These are phyloP conservation scores for Tragelaphus eurycerus DNA, from an alignment of 2,797 vertebrate species.

Conservation along the genomic window DNA sequence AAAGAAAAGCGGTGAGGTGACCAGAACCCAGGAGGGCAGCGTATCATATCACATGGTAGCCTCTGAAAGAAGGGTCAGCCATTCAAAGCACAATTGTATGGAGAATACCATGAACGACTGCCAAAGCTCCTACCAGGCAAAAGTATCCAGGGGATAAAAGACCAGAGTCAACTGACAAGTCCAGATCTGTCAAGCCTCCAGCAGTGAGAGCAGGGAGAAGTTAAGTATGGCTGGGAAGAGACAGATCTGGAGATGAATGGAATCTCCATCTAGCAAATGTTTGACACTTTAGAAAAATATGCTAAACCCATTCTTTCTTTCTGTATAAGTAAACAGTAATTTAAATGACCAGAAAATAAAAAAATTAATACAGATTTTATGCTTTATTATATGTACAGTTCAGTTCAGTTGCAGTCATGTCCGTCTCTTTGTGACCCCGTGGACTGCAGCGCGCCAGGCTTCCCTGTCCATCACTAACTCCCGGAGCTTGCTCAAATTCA, in stretches of 20 bases:
- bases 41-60: neutral
- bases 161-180: neutral
- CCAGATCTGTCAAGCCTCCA: neutral
- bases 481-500: neutral
- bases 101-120: neutral
- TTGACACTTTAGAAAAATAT: neutral
- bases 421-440: neutral
- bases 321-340: neutral
- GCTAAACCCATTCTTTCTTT: neutral
- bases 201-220: neutral
- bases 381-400: neutral
- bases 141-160: neutral
- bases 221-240: neutral
- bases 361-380: neutral
- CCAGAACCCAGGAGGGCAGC: neutral
- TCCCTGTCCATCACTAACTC: neutral
- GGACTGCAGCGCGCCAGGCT: neutral
- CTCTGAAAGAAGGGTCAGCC: neutral
- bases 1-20: neutral
- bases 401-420: neutral
- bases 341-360: neutral
- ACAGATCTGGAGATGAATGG: neutral
- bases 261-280: neutral
- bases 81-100: neutral
- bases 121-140: neutral